Evolutionary conservation across 30 jellyfish, hydroid and myxozoan genomes (phyloP), one percentile per base, ranked within the genome.

Genomic region (Aurelia aurita complex sp. Pacific): DNA sequence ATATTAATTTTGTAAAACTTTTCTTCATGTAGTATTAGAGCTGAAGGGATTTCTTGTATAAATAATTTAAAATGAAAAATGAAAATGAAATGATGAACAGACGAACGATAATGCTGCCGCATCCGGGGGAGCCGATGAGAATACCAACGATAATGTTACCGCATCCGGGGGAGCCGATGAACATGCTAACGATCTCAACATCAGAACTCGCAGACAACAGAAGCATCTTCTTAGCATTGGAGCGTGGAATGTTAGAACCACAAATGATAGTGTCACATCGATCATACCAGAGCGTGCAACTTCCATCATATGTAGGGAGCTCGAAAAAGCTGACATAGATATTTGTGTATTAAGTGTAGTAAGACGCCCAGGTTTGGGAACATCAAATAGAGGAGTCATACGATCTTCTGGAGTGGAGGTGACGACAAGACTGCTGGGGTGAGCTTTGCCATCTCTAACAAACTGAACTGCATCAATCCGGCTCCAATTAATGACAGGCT

Each of bases 301-400:
- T 23, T 89, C 91, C 43, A 82, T 67, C 78, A 82, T 82, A 68
- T 69, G 40, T 23, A 19, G 43, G 15, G 91, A 82, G 29, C 80
- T 82, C 15, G 79, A 46, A 34, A 69, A 50, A 17, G 80, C 88
- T 46, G 32, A 18, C 35, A 82, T 82, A 36, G 91, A 82, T 65
- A 82, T 82, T 16, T 69, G 89, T 67, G 91, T 90, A 70, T 63
- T 82, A 23, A 69, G 89, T 52, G 91, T 63, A 64, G 85, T 66
- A 15, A 12, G 85, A 12, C 90, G 85, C 14, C 86, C 85, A 18
- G 90, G 90, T 10, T 29, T 10, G 90, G 90, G 64, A 62, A 64
- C 57, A 50, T 80, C 19, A 52, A 18, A 69, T 87, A 80, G 70
- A 80, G 65, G 40, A 62, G 86, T 64, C 90, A 80, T 80, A 80